Evolutionary conservation across 2,888 invertebrate species (phyloP), one percentile per base, ranked within the genome.

Genomic region (Drosophila villosipedis): DNA sequence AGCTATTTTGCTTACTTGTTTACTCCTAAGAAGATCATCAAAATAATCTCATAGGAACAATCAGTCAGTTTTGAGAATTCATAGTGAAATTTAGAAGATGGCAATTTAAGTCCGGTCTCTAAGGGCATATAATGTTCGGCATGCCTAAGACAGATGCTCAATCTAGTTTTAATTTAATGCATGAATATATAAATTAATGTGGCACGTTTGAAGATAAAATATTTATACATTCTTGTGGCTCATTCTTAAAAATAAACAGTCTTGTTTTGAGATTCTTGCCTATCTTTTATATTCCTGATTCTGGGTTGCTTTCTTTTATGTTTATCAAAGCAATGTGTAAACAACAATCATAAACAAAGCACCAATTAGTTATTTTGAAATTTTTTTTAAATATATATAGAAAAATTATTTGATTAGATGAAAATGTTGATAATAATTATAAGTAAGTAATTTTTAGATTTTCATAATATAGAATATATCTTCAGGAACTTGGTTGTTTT

Each of bases 21-120:
- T 1, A 0, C 10, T n/a, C 9, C 0, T n/a, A n/a, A n/a, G n/a
- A 10, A 41, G 2, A 2, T n/a, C 5, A 5, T 43, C 0, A 22
- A 12, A 22, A 5, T 1, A 12, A 3, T 25, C 4, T 4, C 7
- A 7, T 22, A 7, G 14, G 2, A 43, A 47, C 22, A 22, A 47
- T 16, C 16, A 5, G 47, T 22, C 4, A 1, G 2, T 12, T 9
- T 25, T 25, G 2, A 1, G 22, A 2, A 47, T 25, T 47, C 25
- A 16, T 25, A 4, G 2, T 47, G 7, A 25, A 25, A 47, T 16
- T 25, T 47, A 47, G 16, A 47, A 16, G 47, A 9, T 22, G 14
- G 2, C 22, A 16, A 22, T 22, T 7, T 4, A 14, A 22, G 22
- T 22, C 14, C 25, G 9, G 2, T 25, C 9, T 47, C 4, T 4